Percentiles rank a stretch among this genome's conserved stretches.
Conservation (phyloP, 2,888 invertebrate genomes). For the Leucoma salicis region DNA sequence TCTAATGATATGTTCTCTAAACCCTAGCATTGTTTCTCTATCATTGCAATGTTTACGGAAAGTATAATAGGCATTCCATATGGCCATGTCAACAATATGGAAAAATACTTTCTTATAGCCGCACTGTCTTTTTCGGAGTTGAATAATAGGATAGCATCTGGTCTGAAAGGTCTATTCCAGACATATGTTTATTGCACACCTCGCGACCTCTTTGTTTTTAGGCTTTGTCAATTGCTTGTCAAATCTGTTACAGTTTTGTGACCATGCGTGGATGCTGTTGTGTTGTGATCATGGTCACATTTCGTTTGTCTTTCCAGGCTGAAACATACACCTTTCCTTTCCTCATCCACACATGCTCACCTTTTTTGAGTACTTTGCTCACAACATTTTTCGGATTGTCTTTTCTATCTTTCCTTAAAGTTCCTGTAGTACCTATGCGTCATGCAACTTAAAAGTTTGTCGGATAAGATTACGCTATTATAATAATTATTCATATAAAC, state of each 20-base stretch:
- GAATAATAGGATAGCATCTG: conserved; percentile 20
- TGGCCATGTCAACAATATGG: background rate
- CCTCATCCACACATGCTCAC: conserved; percentile 10
- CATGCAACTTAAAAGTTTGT: background rate
- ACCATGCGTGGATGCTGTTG: background rate
- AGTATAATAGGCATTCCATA: conserved; percentile 1
- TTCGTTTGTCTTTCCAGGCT: conserved; percentile 15
- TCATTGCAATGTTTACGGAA: background rate
- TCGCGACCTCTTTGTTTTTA: conserved; percentile 13
- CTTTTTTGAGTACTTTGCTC: conserved; percentile 13
- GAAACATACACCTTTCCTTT: conserved; percentile 13
- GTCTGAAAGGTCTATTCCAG: conserved; percentile 13
- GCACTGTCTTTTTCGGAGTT: conserved; percentile 7
- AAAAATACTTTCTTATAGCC: conserved; percentile 11
- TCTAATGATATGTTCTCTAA: background rate
- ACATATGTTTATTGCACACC: conserved; percentile 19
- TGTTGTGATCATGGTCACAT: conserved; percentile 13
- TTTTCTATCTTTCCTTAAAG: conserved; percentile 14
- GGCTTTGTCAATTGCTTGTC: conserved; percentile 7
- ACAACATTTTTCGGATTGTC: conserved; percentile 12
- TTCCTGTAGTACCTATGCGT: conserved; percentile 15
- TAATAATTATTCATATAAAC: conserved; percentile 3
- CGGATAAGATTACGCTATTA: background rate
- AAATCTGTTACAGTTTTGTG: background rate
- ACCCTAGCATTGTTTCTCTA: background rate